Conservation (phyloP, 2,888 invertebrate genomes). For the Melinopterus prodromus region DNA sequence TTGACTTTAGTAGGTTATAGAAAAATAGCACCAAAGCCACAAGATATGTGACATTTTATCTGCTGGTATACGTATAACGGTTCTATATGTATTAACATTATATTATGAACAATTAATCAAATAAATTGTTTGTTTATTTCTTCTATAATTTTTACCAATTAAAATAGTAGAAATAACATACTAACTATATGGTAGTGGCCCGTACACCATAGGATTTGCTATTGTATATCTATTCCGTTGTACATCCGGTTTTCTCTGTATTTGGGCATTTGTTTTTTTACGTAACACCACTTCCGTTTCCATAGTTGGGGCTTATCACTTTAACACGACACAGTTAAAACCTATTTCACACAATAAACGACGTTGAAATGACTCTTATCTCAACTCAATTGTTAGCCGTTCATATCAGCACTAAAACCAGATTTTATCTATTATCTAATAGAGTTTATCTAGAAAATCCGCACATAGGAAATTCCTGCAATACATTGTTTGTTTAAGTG, state of each 20-base stretch:
- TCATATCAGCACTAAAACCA: neutral
- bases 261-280: conserved; percentile 51
- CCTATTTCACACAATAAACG: neutral
- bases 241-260: conserved; percentile 49
- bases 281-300: conserved; percentile 50
- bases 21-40: too few relatives aligned
- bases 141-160: neutral
- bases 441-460: neutral
- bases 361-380: neutral
- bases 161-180: conserved; percentile 49
- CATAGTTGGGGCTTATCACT: neutral
- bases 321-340: neutral
- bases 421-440: neutral
- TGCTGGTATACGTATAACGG: too few relatives aligned
- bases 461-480: neutral
- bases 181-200: conserved; percentile 81
- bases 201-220: conserved; percentile 75
- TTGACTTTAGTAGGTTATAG: too few relatives aligned
- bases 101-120: neutral
- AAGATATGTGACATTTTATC: too few relatives aligned
- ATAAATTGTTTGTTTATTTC: conserved; percentile 5
- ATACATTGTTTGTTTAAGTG: neutral
- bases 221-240: conserved; percentile 56
- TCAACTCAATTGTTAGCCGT: neutral
- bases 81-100: too few relatives aligned